Conservation (phyloP, 2,888 invertebrate species). For the Chydorus sphaericus region DNA sequence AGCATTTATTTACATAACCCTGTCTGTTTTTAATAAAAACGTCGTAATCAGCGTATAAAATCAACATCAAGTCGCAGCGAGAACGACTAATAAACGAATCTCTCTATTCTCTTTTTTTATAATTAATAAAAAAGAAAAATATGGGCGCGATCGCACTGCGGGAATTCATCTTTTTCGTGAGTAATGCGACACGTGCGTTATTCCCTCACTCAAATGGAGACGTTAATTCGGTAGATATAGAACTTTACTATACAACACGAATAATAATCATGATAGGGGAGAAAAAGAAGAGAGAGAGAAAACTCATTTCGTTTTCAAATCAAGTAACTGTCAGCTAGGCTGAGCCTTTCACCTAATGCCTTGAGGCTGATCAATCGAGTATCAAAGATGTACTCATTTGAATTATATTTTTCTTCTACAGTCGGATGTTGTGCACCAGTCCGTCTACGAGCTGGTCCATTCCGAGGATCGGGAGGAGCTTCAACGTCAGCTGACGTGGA, state of each 20-base stretch:
- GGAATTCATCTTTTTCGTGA: no score
- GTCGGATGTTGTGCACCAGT: slow-evolving; percentile 99
- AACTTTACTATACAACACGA: no score
- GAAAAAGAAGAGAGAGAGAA: neutral
- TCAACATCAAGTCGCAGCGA: slow-evolving; percentile 3
- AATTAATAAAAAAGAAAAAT: no score
- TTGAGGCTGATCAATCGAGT: slow-evolving; percentile 7
- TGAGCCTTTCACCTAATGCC: neutral
- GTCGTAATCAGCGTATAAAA: slow-evolving; percentile 8
- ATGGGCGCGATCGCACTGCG: no score
- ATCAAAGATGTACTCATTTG: neutral
- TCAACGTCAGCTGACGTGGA: slow-evolving; percentile 87
- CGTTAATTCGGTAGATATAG: no score
- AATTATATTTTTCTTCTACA: slow-evolving; percentile 34
- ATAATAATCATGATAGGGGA: no score
- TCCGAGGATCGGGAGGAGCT: slow-evolving; percentile 97
- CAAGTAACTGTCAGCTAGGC: neutral
- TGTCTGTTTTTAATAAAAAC: neutral
- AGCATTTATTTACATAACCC: neutral
- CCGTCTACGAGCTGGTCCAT: slow-evolving; percentile 96
- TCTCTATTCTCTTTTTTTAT: no score
- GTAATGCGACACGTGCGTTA: no score
- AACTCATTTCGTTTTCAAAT: neutral
- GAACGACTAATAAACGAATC: no score
- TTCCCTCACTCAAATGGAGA: no score